Evolutionary conservation across 1,140 invertebrate species (phyloP).

Genomic region (Cyrtorhinus lividipennis): DNA sequence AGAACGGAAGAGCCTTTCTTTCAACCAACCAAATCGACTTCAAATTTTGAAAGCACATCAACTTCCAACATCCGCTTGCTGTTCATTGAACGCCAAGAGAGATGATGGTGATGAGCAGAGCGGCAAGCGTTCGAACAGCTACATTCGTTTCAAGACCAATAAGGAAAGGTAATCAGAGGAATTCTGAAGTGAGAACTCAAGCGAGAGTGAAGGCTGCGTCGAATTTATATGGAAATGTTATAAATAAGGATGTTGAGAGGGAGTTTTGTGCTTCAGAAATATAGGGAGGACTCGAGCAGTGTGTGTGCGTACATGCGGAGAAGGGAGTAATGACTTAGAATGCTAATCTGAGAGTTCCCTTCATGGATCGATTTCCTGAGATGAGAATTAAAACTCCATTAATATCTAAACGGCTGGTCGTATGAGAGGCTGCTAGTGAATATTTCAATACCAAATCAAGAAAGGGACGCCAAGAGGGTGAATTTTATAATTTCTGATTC

Average conservation of each 20-base stretch:
- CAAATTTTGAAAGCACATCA: no score
- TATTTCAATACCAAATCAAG: conserved; percentile 12
- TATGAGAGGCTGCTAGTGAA: conserved; percentile 2
- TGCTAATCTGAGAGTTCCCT: neutral
- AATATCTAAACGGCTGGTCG: conserved; percentile 12
- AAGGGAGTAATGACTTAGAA: conserved; percentile 14
- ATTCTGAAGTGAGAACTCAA: no score
- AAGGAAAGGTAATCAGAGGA: no score
- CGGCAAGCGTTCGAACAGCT: no score
- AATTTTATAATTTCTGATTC: conserved; percentile 9
- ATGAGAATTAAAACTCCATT: conserved; percentile 14
- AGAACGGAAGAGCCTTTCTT: no score
- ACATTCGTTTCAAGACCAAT: no score
- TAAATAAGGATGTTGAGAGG: conserved; percentile 1
- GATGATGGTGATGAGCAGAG: no score
- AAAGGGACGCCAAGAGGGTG: neutral
- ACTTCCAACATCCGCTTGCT: no score
- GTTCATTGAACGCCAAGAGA: no score
- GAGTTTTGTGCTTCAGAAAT: neutral
- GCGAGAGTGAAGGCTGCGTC: neutral
- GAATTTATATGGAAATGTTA: conserved; percentile 13
- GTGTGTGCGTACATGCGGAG: conserved; percentile 2
- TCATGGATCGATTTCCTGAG: conserved; percentile 10
- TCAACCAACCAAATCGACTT: no score
- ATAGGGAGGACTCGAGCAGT: neutral